Evolutionary conservation across 2,797 vertebrate genomes (phyloP).

Genomic region (Rhynchonycteris naso): DNA sequence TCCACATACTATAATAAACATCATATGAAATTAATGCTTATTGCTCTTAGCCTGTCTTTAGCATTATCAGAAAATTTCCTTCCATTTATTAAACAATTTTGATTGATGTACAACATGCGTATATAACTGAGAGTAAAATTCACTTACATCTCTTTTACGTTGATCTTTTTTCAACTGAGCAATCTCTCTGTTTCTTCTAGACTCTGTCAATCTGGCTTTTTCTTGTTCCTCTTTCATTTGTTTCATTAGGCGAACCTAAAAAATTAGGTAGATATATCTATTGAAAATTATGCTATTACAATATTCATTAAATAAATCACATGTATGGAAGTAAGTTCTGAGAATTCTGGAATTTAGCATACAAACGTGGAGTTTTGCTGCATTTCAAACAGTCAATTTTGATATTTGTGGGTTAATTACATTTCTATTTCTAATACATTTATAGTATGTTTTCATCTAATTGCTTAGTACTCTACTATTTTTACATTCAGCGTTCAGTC

Average conservation of each 20-base stretch:
- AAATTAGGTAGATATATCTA: conserved; percentile 4
- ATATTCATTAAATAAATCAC: not conserved
- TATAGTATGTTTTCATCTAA: not conserved
- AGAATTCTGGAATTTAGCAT: conserved; percentile 1
- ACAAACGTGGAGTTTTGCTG: not conserved
- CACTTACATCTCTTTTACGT: conserved; percentile 93
- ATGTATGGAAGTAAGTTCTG: not conserved
- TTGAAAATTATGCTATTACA: not conserved
- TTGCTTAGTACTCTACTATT: not conserved
- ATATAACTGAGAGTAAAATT: not conserved
- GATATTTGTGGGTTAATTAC: not conserved
- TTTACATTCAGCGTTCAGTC: not conserved
- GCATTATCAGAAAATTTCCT: not conserved
- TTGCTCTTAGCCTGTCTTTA: not conserved
- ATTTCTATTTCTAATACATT: not conserved
- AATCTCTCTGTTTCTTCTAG: conserved; percentile 95
- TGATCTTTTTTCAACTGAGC: conserved; percentile 98
- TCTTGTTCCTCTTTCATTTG: conserved; percentile 99
- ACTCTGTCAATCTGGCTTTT: conserved; percentile 91
- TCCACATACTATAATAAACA: not conserved
- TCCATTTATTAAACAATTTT: not conserved
- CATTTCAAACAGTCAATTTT: not conserved
- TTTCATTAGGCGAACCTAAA: conserved; percentile 96
- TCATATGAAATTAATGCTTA: not conserved
- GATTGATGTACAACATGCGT: not conserved